Conservation (phyloP, 2,888 invertebrate genomes). For the Archips xylosteana region DNA sequence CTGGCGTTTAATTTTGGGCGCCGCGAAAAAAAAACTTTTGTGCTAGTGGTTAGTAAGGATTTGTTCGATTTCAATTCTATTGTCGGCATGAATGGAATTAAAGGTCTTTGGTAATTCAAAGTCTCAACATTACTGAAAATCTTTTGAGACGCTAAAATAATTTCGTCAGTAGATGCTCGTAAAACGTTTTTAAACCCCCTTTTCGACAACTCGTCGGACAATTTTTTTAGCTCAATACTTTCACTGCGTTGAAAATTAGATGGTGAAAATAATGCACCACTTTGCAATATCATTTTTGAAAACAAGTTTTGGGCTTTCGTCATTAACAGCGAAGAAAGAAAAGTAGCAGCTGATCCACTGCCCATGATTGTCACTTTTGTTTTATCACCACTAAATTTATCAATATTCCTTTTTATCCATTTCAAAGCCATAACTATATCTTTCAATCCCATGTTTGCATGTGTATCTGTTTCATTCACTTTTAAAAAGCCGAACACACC, state of each 20-base stretch:
- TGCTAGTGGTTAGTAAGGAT: conserved; percentile 58
- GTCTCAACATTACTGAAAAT: conserved; percentile 69
- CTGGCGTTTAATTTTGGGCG: conserved; percentile 44
- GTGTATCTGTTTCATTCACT: conserved; percentile 61
- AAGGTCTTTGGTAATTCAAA: conserved; percentile 67
- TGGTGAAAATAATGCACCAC: conserved; percentile 72
- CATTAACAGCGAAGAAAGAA: conserved; percentile 65
- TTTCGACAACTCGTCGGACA: conserved; percentile 59
- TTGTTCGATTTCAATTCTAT: conserved; percentile 59
- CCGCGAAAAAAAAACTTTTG: conserved; percentile 53
- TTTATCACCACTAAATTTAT: conserved; percentile 70
- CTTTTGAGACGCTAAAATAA: conserved; percentile 62
- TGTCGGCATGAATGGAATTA: conserved; percentile 73
- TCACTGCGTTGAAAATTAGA: conserved; percentile 66
- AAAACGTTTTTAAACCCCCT: conserved; percentile 51
- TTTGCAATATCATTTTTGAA: conserved; percentile 77
- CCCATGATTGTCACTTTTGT: conserved; percentile 73
- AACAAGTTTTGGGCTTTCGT: conserved; percentile 69
- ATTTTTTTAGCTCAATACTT: conserved; percentile 58
- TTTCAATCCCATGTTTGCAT: conserved; percentile 79
- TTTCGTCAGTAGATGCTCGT: conserved; percentile 58
- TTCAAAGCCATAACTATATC: conserved; percentile 76
- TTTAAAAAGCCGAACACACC: conserved; percentile 78
- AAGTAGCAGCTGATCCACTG: conserved; percentile 72
- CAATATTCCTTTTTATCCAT: conserved; percentile 73